Evolutionary conservation across 2,888 invertebrate genomes (phyloP), one percentile per base, ranked within the genome.

Genomic region (Tyria jacobaeae): DNA sequence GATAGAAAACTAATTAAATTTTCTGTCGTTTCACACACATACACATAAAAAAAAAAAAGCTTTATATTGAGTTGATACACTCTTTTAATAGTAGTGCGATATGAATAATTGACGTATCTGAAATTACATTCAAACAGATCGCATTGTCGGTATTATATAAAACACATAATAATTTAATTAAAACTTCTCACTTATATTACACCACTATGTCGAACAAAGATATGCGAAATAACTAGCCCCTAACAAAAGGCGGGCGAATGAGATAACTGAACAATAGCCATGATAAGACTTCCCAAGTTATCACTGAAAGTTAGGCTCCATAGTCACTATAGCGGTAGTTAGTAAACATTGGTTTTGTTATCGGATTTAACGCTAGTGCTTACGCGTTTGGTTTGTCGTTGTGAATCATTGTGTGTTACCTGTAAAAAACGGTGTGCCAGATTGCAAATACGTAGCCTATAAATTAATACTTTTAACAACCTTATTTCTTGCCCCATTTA

Each of bases 231-330:
- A 47, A 52, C 52, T 52, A 48, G 15, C 31, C 21, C 24, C 12
- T 12, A 15, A 54, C 34, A 59, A 53, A 54, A 37, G 53, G 34
- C 21, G 44, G 35, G 24, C 6, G 12, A 15, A 44, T n/a, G 5
- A 53, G 35, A 39, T 47, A 59, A 51, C 54, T 34, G 34, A 60
- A 60, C 60, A 60, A 60, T 54, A 55, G 31, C 10, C 6, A 6
- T 37, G 60, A 53, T 49, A 41, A 54, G 24, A 54, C 53, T 34
- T 53, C 31, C 31, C 39, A 54, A 34, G 49, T 60, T 49, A 41
- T 54, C 41, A 54, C 31, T 21, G 31, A n/a, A 44, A 6, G 15
- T 49, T 34, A 60, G 39, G 54, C n/a, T 60, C 12, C 3, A 15
- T 34, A 25, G 14, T 25, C 54, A 60, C 54, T 55, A 25, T n/a